A percentile compares a stretch with the other conserved stretches of the same genome.
phyloP scores from a whole-genome alignment of 2,113 vertebrate species.

The Edolisoma coerulescens region DNA sequence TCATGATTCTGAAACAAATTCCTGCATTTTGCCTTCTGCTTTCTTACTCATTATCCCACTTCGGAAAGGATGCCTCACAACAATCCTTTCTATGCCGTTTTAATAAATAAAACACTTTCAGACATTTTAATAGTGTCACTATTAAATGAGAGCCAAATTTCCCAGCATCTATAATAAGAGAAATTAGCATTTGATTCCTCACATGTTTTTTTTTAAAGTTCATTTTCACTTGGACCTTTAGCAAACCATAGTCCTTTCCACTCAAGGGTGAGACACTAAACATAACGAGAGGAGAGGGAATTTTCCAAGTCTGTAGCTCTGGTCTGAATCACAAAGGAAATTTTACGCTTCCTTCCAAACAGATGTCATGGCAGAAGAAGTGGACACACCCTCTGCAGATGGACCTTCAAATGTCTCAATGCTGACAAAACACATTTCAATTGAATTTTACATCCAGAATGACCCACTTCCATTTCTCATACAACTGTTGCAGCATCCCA shows the following conservation, averaged over 20 bases:
- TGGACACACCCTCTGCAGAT: conserved; percentile 57
- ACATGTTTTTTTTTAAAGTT: background rate
- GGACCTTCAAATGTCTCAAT: conserved; percentile 30
- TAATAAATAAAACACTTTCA: background rate
- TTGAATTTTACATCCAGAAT: conserved; percentile 1
- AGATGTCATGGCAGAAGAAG: conserved; percentile 59
- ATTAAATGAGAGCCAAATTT: background rate
- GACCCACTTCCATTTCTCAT: conserved; percentile 22
- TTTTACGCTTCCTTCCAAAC: conserved; percentile 39
- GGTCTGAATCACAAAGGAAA: conserved; percentile 35
- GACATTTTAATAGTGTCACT: background rate
- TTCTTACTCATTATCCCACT: background rate
- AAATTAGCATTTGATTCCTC: background rate
- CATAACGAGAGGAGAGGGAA: background rate
- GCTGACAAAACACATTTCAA: conserved; percentile 44
- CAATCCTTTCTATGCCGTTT: background rate
- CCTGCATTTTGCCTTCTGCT: background rate
- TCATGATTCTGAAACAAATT: background rate
- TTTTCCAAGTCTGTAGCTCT: conserved; percentile 1
- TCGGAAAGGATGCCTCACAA: background rate
- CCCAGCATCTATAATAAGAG: background rate
- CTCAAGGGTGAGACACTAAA: background rate
- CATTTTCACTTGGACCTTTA: background rate
- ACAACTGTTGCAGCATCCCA: background rate
- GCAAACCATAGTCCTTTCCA: background rate